phyloP scores from a whole-genome alignment of 2,113 vertebrate species.

The Paramormyrops kingsleyae region DNA sequence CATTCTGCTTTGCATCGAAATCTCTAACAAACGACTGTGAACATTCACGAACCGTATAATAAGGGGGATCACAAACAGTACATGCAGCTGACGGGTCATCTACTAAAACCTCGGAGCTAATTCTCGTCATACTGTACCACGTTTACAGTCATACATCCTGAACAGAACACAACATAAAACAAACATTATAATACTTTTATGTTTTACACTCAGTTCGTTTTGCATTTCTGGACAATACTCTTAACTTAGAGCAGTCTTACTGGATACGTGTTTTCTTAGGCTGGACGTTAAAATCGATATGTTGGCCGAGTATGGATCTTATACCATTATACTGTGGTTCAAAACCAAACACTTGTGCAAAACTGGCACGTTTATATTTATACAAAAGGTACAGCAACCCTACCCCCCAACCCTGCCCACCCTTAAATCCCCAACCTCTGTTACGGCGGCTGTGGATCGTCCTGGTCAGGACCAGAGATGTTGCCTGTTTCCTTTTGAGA shows the following conservation, averaged over 20 bases:
- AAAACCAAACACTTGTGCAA: constrained; percentile 46
- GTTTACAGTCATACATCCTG: constrained; percentile 21
- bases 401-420: constrained; percentile 31
- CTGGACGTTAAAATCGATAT: constrained; percentile 28
- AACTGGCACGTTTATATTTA: constrained; percentile 40
- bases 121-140: constrained; percentile 29
- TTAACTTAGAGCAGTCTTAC: constrained; percentile 25
- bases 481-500: constrained; percentile 64
- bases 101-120: constrained; percentile 26
- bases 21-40: constrained; percentile 25
- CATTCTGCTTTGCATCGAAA: constrained; percentile 24
- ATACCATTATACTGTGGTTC: constrained; percentile 30
- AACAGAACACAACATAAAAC: constrained; percentile 25
- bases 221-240: constrained; percentile 29
- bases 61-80: constrained; percentile 32
- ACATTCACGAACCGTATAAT: constrained; percentile 29
- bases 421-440: background rate
- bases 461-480: constrained; percentile 24
- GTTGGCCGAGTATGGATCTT: constrained; percentile 30
- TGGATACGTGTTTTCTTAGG: constrained; percentile 19
- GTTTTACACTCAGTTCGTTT: constrained; percentile 39
- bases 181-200: constrained; percentile 32
- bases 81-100: constrained; percentile 43
- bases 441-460: background rate
- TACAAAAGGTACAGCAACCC: constrained; percentile 47